Percentiles rank a stretch among this genome's conserved stretches.
phyloP scores from a whole-genome alignment of 2,113 vertebrate species.

The Poecilia latipinna region DNA sequence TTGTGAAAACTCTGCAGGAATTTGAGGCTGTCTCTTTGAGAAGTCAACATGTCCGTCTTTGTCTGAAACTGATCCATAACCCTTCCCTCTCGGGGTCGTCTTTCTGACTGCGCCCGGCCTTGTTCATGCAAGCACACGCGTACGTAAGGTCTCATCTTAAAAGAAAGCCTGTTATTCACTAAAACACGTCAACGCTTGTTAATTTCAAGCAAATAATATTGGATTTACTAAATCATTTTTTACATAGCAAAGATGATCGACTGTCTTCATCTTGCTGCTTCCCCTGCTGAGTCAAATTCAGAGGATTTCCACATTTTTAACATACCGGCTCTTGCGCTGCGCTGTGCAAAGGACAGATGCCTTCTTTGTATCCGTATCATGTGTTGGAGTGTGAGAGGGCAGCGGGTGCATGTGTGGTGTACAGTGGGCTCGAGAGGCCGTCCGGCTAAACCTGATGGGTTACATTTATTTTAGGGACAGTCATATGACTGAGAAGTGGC shows the following conservation, averaged over 20 bases:
- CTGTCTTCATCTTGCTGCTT: neutral
- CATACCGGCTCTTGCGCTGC: too few species aligned
- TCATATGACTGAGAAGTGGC: constrained; percentile 70
- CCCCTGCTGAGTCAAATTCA: neutral
- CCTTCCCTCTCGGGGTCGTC: neutral
- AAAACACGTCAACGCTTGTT: neutral
- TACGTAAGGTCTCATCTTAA: neutral
- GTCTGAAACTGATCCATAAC: constrained; percentile 4
- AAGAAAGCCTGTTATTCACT: neutral
- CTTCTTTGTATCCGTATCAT: constrained; percentile 8
- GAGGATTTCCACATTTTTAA: neutral
- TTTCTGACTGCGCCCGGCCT: neutral
- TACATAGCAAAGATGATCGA: neutral
- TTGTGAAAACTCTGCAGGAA: neutral
- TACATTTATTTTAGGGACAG: constrained; percentile 72
- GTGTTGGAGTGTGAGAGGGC: constrained; percentile 13
- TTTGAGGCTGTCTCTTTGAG: constrained; percentile 8
- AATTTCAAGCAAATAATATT: neutral
- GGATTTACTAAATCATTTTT: neutral
- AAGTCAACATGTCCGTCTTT: constrained; percentile 3
- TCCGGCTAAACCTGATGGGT: constrained; percentile 59
- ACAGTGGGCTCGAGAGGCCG: constrained; percentile 26
- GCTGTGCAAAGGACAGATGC: neutral
- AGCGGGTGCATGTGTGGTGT: neutral
- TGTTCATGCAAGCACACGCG: neutral